Conservation (phyloP, 2,113 vertebrate species). For the Mola mola region DNA sequence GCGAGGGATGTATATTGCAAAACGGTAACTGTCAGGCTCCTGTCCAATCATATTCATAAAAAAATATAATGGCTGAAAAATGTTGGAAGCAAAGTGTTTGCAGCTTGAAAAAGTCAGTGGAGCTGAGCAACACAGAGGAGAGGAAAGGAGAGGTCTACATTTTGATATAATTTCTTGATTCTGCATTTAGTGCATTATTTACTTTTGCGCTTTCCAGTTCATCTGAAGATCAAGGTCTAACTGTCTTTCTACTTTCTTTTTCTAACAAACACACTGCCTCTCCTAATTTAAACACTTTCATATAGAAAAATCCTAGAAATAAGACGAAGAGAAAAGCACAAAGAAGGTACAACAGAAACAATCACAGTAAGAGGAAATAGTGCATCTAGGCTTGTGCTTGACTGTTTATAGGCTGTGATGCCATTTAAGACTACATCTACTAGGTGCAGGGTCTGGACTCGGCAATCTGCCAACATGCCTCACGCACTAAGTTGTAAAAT, state of each 20-base stretch:
- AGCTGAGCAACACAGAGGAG: background rate
- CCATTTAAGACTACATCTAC: slow-evolving; percentile 57
- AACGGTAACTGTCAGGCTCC: slow-evolving; percentile 14
- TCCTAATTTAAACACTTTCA: too few species aligned
- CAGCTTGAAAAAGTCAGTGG: background rate
- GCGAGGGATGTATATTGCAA: slow-evolving; percentile 26
- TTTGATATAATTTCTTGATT: too few species aligned
- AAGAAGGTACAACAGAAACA: background rate
- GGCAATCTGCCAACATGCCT: slow-evolving; percentile 55
- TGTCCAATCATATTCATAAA: slow-evolving; percentile 34
- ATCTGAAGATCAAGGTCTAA: too few species aligned
- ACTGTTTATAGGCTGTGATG: slow-evolving; percentile 38
- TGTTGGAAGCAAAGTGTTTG: slow-evolving; percentile 43
- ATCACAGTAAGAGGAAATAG: slow-evolving; percentile 29
- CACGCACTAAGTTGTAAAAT: slow-evolving; percentile 56
- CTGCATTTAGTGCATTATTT: too few species aligned
- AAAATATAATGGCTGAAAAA: slow-evolving; percentile 49
- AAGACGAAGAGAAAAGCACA: background rate
- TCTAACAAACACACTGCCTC: too few species aligned
- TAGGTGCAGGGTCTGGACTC: slow-evolving; percentile 40
- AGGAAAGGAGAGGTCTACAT: too few species aligned
- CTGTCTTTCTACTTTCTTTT: too few species aligned
- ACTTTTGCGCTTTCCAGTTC: too few species aligned
- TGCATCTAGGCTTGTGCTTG: background rate
- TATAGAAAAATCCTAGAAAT: too few species aligned